phyloP scores from a whole-genome alignment of 2,113 vertebrate genomes.

The Callionymus lyra region DNA sequence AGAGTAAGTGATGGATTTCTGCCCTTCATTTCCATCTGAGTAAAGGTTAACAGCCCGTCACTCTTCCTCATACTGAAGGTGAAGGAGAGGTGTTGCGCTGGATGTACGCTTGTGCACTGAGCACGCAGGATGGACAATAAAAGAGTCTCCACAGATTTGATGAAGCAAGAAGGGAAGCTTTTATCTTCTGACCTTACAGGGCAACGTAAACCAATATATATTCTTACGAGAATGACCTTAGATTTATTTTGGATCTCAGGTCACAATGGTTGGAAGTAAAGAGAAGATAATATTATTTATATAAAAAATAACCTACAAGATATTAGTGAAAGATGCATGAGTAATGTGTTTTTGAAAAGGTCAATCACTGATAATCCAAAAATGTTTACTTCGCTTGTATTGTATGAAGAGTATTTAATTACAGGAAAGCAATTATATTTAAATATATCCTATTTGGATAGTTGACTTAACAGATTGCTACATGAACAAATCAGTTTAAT shows the following conservation, averaged over 20 bases:
- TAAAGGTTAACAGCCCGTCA: conserved; percentile 60
- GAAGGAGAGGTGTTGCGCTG: conserved; percentile 10
- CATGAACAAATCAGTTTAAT: not conserved
- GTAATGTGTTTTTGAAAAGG: no score
- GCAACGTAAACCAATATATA: conserved; percentile 15
- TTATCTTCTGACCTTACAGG: conserved; percentile 30
- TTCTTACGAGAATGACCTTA: not conserved
- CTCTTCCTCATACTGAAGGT: conserved; percentile 29
- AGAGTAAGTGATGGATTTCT: conserved; percentile 40
- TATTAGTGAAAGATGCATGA: no score
- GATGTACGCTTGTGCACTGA: conserved; percentile 4
- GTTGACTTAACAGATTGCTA: not conserved
- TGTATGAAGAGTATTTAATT: no score
- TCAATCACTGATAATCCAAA: no score
- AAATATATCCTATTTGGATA: no score
- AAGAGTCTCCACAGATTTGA: conserved; percentile 31
- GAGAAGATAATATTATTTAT: no score
- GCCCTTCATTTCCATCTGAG: conserved; percentile 47
- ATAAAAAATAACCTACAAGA: no score
- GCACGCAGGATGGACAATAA: conserved; percentile 19
- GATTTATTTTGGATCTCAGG: not conserved
- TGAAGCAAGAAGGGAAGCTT: conserved; percentile 24
- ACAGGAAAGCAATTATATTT: no score
- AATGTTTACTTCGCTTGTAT: no score
- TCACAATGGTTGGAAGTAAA: no score